phyloP scores from a whole-genome alignment of 2,888 invertebrate genomes.

The Rhopalosiphum nymphaeae region DNA sequence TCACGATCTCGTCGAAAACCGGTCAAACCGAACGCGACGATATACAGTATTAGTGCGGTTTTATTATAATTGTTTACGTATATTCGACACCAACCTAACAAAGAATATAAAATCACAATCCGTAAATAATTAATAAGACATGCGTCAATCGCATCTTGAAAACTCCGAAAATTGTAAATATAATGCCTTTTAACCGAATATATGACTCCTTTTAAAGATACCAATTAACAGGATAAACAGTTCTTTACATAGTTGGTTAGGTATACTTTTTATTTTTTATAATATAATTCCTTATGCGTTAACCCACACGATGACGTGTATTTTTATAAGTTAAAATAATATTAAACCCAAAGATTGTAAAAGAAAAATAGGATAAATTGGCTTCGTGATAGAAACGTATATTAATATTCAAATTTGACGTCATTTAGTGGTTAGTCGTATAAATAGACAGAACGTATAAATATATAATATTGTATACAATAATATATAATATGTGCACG shows the following conservation, averaged over 20 bases:
- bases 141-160: not conserved
- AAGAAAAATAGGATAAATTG: constrained; percentile 2
- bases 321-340: not conserved
- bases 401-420: constrained; percentile 48
- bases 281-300: not conserved
- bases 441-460: constrained; percentile 23
- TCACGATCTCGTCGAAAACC: not conserved
- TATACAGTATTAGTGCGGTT: not conserved
- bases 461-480: not conserved
- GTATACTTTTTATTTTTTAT: not conserved
- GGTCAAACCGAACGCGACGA: not conserved
- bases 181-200: not conserved
- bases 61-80: not conserved
- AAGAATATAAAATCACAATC: not conserved
- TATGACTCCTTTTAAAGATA: not conserved
- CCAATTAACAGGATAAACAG: not conserved
- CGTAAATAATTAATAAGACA: not conserved
- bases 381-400: constrained; percentile 14
- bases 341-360: not conserved
- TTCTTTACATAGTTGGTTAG: not conserved
- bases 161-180: not conserved
- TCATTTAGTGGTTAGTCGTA: constrained; percentile 4
- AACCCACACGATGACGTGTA: not conserved
- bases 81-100: not conserved
- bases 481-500: not conserved